Conservation (phyloP, 2,113 vertebrate genomes). For the Bothrops jararaca region DNA sequence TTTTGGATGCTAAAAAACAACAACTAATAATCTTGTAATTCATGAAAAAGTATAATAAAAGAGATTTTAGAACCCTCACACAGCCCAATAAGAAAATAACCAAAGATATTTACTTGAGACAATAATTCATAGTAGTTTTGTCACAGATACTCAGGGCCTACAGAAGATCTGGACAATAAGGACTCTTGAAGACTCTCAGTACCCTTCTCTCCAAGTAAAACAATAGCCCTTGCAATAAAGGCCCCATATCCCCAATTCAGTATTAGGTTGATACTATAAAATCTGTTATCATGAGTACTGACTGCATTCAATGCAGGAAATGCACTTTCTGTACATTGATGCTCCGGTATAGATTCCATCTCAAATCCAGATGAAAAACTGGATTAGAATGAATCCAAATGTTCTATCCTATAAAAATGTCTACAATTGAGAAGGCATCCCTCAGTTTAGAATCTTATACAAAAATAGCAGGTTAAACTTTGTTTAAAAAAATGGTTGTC, state of each 20-base stretch:
- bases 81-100: background rate
- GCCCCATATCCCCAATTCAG: background rate
- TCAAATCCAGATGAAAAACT: background rate
- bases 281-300: background rate
- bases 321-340: background rate
- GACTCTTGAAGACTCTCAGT: background rate
- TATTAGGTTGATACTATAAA: background rate
- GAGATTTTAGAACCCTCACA: background rate
- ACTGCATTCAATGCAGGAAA: background rate
- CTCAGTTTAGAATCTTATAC: background rate
- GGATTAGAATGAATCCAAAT: background rate
- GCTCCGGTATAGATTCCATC: background rate
- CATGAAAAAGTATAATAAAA: background rate
- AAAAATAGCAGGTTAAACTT: background rate
- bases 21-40: background rate
- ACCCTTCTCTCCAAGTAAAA: background rate
- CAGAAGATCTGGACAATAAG: background rate
- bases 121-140: background rate
- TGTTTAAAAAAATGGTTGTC: background rate
- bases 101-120: background rate
- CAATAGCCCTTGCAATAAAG: background rate
- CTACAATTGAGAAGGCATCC: background rate
- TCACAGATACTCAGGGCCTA: background rate
- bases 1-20: background rate
- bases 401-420: background rate